Base-by-base conservation (phyloP, 2,113 vertebrate genomes). In the Pterocles burchelli region DNA sequence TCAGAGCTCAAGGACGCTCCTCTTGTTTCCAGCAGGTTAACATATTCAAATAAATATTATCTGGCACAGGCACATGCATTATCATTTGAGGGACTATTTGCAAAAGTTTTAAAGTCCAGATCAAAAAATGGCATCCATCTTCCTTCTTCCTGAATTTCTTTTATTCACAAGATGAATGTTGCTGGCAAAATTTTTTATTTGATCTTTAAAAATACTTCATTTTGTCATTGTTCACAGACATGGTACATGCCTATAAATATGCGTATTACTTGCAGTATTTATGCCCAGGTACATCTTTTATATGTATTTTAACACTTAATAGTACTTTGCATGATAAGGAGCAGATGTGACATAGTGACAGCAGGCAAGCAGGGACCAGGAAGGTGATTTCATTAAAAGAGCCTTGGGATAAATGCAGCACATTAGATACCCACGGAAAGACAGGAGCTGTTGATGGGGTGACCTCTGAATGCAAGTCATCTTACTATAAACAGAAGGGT, bases 401-500 rank as follows among this genome's bases (percentile, higher is more conserved):
- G 95, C 94, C 93, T 96, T 94, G 89, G 95, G 96, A 97, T 97
- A 97, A 98, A 97, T 91, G 97, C 96, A 95, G 89, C 85, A 88
- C 91, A 93, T 97, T 94, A 97, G 97, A 97, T 97, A 98, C 71
- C 92, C 96, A 97, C 75, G 96, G 97, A 97, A 97, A 98, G 97
- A 97, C 97, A 89, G 97, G 96, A 97, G 93, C 97, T 97, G 97
- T 96, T 97, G 97, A 97, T 96, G 98, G 97, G 96, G 96, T 98
- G 97, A 98, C 97, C 98, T 98, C 97, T 96, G 95, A 97, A 94
- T 92, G 95, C 97, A 98, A 98, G 98, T 98, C 98, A 96, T 98
- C 97, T 94, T 98, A 96, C 97, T 98, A 97, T 98, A 98, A 98
- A 98, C 98, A 98, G 98, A 98, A 97, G 97, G 95, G 96, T 92